Base-by-base conservation (phyloP, 1,140 invertebrate species). In the Drosophila asahinai region DNA sequence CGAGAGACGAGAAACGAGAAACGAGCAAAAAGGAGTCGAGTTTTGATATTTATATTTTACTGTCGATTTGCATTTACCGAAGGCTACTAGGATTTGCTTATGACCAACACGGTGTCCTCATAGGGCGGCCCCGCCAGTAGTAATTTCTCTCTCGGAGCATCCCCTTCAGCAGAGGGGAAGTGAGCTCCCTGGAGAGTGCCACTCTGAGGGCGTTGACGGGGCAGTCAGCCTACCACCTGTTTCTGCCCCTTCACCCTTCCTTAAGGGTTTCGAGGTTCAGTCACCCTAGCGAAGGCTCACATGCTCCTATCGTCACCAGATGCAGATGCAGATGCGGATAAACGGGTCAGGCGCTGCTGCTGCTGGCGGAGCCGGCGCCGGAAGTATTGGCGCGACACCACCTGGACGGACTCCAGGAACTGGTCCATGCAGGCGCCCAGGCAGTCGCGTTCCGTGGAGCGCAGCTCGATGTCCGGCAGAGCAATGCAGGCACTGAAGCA, bases 381-480 rank as follows among this genome's bases (percentile, higher is more conserved):
- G 5, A 78, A 78, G 14, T 78, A 78, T n/a, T 79, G 75, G 2
- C 47, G 48, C 5, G 76, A 78, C 0, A 79, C 66, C 42, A 78
- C 43, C 22, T 72, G 51, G 1, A 79, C 64, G 2, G 77, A 43
- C 14, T 43, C 54, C 66, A 79, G 48, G 47, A 79, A 79, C 5
- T 55, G 59, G 14, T 79, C 77, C 76, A 64, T 63, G n/a, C 77
- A 79, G 33, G 30, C 58, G 47, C 14, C 2, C 22, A 79, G 17
- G 30, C 77, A 79, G 15, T 63, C 66, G 7, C 59, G 52, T n/a
- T 78, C 76, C 36, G 33, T 1, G 51, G 64, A 17, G 15, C 42
- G 43, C 27, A 78, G 33, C 45, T 47, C 47, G 5, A 36, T 7
- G 3, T 42, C 76, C 12, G 76, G 76, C n/a, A 40, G 3, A 5